Conservation (phyloP, 1,140 invertebrate genomes). For the Limonius californicus region DNA sequence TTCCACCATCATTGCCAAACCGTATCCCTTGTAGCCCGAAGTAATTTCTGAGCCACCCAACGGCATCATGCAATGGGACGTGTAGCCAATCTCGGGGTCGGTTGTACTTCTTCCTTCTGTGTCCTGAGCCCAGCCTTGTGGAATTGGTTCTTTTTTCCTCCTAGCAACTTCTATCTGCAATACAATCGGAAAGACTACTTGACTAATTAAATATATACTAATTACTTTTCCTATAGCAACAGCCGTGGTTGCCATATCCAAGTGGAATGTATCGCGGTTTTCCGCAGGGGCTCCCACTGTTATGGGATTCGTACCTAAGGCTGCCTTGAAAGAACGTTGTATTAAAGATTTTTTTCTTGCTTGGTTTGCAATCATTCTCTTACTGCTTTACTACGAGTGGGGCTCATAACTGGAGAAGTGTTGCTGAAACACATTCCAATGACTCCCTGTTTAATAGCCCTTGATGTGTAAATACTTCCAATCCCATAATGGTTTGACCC, state of each 20-base stretch:
- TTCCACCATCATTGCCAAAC: slow-evolving; percentile 84
- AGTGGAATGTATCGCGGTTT: slow-evolving; percentile 71
- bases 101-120: slow-evolving; percentile 63
- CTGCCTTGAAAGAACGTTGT: too few species aligned
- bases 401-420: slow-evolving; percentile 83
- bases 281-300: slow-evolving; percentile 73
- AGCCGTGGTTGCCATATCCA: slow-evolving; percentile 91
- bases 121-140: slow-evolving; percentile 81
- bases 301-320: slow-evolving; percentile 86
- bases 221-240: slow-evolving; percentile 78
- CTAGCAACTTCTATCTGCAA: slow-evolving; percentile 75
- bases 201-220: not conserved
- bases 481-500: slow-evolving; percentile 91
- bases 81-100: slow-evolving; percentile 61
- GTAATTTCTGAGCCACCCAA: slow-evolving; percentile 75
- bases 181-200: not conserved
- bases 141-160: slow-evolving; percentile 70
- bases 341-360: too few species aligned
- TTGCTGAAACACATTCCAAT: slow-evolving; percentile 92
- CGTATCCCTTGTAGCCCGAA: slow-evolving; percentile 90
- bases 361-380: too few species aligned
- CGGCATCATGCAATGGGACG: slow-evolving; percentile 70
- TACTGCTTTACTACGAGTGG: slow-evolving; percentile 75
- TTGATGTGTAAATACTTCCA: slow-evolving; percentile 79
- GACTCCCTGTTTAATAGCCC: slow-evolving; percentile 70